These are phyloP conservation scores for Dryococelus australis DNA, from an alignment of 2,888 invertebrate genomes.

Conservation along the genomic window DNA sequence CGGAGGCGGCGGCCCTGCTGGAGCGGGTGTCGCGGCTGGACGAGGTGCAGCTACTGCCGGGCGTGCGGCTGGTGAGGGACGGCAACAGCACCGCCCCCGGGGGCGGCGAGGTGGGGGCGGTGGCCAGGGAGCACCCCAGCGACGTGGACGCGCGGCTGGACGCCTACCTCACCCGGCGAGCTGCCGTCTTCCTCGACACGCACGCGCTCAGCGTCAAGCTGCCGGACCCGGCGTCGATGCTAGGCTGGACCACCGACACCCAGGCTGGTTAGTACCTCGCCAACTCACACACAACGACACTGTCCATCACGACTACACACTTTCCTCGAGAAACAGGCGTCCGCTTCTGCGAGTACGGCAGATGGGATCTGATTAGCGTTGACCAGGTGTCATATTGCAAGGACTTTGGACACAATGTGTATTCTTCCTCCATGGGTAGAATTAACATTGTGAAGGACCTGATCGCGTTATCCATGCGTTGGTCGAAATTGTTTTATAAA, in stretches of 20 bases:
- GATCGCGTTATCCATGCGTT: no score
- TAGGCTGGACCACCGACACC: conserved; percentile 59
- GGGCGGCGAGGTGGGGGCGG: conserved; percentile 32
- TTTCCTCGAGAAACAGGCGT: no score
- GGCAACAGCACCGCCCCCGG: conserved; percentile 31
- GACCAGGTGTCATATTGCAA: no score
- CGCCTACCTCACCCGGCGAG: conserved; percentile 74
- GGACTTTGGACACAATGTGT: no score
- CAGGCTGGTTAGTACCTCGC: conserved; percentile 27
- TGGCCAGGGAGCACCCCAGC: conserved; percentile 75
- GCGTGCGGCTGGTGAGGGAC: conserved; percentile 73
- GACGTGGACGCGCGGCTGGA: conserved; percentile 79
- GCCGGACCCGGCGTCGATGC: conserved; percentile 68
- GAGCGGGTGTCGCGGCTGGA: conserved; percentile 77
- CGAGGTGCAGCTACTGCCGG: conserved; percentile 71
- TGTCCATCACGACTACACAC: no score
- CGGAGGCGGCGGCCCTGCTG: conserved; percentile 78
- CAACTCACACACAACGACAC: no score
- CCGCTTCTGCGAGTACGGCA: no score
- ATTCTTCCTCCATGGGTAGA: no score
- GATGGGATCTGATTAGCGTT: no score
- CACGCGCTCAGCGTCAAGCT: conserved; percentile 78
- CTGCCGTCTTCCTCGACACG: conserved; percentile 74
- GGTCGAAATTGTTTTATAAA: no score
- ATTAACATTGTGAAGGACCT: no score